phyloP scores from a whole-genome alignment of 2,113 vertebrate species.

The Oreochromis tanganicae region DNA sequence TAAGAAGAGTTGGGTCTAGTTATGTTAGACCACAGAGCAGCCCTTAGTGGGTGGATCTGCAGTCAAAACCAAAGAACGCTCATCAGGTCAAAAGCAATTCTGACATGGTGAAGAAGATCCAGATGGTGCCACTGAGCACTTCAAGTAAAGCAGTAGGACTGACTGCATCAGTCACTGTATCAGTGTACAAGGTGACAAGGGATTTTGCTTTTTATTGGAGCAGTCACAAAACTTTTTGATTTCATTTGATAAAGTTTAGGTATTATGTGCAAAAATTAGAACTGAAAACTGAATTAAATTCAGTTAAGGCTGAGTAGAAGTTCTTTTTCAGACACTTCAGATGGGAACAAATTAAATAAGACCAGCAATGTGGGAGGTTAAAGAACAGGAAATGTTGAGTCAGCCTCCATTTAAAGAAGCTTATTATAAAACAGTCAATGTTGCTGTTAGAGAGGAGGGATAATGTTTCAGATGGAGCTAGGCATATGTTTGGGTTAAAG shows the following conservation, averaged over 20 bases:
- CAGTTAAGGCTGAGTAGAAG: neutral
- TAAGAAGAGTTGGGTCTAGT: neutral
- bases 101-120: neutral
- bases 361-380: neutral
- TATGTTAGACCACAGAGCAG: neutral
- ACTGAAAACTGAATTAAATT: neutral
- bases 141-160: neutral
- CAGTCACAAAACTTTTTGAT: neutral
- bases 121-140: neutral
- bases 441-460: slow-evolving; percentile 45
- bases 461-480: neutral
- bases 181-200: neutral
- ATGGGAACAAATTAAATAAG: neutral
- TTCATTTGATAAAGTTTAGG: neutral
- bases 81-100: rapidly evolving
- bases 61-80: neutral
- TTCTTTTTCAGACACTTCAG: neutral
- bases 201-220: neutral
- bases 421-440: neutral
- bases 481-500: slow-evolving; percentile 52
- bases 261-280: neutral
- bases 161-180: neutral
- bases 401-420: neutral
- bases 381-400: neutral
- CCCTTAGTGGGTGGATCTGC: neutral